A percentile compares a stretch with the other conserved stretches of the same genome.
phyloP scores from a whole-genome alignment of 2,113 vertebrate species.

The Xiphorhynchus elegans region DNA sequence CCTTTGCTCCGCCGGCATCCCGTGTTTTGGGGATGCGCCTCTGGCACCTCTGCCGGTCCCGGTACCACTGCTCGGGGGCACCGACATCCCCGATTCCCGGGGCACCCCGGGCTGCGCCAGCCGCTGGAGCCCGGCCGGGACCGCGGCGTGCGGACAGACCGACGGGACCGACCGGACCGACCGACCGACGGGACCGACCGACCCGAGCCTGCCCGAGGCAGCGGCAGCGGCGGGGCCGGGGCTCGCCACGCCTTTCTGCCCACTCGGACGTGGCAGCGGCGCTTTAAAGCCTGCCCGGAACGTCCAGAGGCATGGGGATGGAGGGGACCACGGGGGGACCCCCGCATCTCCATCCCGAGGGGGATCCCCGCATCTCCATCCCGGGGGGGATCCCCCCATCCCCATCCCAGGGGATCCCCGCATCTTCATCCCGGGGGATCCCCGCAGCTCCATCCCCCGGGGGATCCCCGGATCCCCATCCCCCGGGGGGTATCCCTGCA shows the following conservation, averaged over 20 bases:
- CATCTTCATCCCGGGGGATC: too few species aligned
- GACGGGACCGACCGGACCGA: background rate
- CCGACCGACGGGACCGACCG: background rate
- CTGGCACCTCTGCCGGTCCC: background rate
- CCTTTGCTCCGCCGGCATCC: background rate
- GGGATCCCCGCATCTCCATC: too few species aligned
- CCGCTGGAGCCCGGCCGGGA: background rate
- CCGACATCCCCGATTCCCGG: too few species aligned
- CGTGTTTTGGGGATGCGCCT: fast-evolving
- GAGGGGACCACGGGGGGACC: too few species aligned
- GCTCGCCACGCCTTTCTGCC: constrained; percentile 30
- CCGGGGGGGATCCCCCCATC: too few species aligned
- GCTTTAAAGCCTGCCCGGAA: background rate
- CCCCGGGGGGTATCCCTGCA: too few species aligned
- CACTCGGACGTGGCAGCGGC: constrained; percentile 6
- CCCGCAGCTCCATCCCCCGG: too few species aligned
- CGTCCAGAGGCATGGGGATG: too few species aligned
- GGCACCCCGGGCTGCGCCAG: background rate
- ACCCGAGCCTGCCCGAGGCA: background rate
- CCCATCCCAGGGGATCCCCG: too few species aligned
- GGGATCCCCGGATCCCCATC: background rate
- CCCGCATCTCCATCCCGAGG: too few species aligned
- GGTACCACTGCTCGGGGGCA: background rate
- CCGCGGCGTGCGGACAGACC: fast-evolving
- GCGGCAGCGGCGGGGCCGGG: background rate